Evolutionary conservation across 2,888 invertebrate species (phyloP).

Genomic region (Archips crataeganus): DNA sequence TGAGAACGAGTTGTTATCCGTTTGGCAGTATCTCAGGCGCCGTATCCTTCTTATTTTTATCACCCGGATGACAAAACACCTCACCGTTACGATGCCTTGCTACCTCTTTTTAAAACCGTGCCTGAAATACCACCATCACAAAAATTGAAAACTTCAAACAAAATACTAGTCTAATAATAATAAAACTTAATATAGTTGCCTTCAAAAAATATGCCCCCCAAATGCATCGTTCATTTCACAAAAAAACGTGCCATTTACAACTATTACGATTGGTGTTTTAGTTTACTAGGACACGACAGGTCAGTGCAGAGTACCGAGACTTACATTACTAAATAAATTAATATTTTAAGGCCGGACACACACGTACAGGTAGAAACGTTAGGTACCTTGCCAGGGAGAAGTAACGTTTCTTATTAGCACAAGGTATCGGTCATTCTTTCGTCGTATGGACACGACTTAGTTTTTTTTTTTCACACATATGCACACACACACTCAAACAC

Average conservation of each 20-base stretch:
- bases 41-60: conserved; percentile 6
- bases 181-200: conserved; percentile 26
- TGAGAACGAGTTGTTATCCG: not conserved
- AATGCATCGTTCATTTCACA: conserved; percentile 20
- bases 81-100: conserved; percentile 2
- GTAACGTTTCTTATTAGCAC: conserved; percentile 9
- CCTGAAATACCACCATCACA: conserved; percentile 15
- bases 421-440: conserved; percentile 19
- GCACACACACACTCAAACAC: conserved; percentile 50
- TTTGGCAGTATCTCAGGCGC: conserved; percentile 20
- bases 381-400: conserved; percentile 22
- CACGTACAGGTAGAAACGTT: conserved; percentile 18
- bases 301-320: conserved; percentile 36
- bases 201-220: conserved; percentile 2
- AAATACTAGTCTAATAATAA: conserved; percentile 14
- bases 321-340: conserved; percentile 36
- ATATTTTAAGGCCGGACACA: conserved; percentile 35
- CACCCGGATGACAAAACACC: conserved; percentile 10
- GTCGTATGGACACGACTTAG: conserved; percentile 36
- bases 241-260: conserved; percentile 25
- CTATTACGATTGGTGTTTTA: conserved; percentile 37
- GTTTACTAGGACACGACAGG: conserved; percentile 28
- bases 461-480: conserved; percentile 39
- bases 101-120: conserved; percentile 2
- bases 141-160: not conserved